Evolutionary conservation across 2,113 vertebrate genomes (phyloP).

Genomic region (Eretmochelys imbricata): DNA sequence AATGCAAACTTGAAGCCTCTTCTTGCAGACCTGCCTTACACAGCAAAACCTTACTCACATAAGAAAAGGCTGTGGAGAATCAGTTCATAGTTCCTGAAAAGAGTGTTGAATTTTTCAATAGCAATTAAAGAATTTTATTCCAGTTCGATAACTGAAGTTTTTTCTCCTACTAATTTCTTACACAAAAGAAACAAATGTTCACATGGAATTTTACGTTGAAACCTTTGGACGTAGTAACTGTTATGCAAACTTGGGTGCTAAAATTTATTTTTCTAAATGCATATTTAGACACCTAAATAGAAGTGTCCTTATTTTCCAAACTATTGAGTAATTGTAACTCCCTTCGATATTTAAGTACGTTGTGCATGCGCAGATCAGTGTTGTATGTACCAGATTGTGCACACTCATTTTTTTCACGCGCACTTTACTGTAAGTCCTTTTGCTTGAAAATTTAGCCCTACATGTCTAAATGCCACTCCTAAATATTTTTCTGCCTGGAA

Average conservation of each 20-base stretch:
- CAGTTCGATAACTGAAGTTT: background rate
- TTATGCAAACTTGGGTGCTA: background rate
- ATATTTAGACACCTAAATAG: background rate
- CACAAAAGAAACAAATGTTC: background rate
- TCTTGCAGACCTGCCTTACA: too few species aligned
- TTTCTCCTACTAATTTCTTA: background rate
- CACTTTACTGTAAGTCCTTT: background rate
- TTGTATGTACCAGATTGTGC: background rate
- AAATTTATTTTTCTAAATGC: background rate
- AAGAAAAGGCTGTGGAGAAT: background rate
- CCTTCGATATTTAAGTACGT: background rate
- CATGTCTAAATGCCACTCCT: background rate
- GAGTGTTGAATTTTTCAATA: background rate
- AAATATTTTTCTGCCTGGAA: background rate
- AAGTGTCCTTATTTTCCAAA: background rate
- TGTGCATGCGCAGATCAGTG: background rate
- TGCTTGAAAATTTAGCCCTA: background rate
- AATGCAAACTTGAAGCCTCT: background rate
- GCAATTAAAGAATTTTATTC: background rate
- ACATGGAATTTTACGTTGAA: constrained; percentile 6
- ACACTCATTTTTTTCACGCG: background rate
- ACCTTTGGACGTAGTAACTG: background rate
- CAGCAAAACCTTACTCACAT: background rate
- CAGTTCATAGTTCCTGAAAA: background rate
- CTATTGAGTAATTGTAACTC: background rate